phyloP scores from a whole-genome alignment of 2,888 invertebrate species.

The Eupithecia vulgata region DNA sequence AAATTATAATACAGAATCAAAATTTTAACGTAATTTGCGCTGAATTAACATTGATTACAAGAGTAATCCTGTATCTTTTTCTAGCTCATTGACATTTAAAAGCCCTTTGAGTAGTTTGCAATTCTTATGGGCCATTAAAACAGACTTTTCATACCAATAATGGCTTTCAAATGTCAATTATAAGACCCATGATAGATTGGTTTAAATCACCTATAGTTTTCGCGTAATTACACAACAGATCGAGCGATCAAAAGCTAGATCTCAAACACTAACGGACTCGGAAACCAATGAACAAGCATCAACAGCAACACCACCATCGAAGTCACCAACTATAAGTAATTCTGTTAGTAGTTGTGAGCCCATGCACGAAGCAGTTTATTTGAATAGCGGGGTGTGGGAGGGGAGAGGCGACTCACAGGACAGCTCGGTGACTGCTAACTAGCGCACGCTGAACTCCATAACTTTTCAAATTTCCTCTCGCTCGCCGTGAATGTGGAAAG shows the following conservation, averaged over 20 bases:
- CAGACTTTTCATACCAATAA: no score
- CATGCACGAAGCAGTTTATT: neutral
- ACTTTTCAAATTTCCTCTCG: slow-evolving; percentile 36
- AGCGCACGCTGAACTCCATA: slow-evolving; percentile 16
- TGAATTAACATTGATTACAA: no score
- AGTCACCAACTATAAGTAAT: neutral
- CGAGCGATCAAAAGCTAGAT: neutral
- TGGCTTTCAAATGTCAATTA: no score
- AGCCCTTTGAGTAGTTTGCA: no score
- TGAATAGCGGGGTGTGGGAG: neutral
- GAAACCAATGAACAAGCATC: neutral
- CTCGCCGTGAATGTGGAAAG: slow-evolving; percentile 25
- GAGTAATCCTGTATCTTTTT: no score
- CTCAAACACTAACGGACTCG: neutral
- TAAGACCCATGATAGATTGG: no score
- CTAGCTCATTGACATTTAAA: no score
- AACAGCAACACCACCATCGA: neutral
- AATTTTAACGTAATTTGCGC: no score
- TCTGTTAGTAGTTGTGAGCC: neutral
- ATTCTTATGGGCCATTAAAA: no score
- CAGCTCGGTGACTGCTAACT: slow-evolving; percentile 3
- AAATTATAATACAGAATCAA: no score
- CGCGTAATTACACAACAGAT: no score
- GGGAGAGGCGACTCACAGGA: neutral
- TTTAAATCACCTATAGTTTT: no score